Evolutionary conservation across 2,797 vertebrate species (phyloP), one percentile per base, ranked within the genome.

Genomic region (Gorsachius magnificus): DNA sequence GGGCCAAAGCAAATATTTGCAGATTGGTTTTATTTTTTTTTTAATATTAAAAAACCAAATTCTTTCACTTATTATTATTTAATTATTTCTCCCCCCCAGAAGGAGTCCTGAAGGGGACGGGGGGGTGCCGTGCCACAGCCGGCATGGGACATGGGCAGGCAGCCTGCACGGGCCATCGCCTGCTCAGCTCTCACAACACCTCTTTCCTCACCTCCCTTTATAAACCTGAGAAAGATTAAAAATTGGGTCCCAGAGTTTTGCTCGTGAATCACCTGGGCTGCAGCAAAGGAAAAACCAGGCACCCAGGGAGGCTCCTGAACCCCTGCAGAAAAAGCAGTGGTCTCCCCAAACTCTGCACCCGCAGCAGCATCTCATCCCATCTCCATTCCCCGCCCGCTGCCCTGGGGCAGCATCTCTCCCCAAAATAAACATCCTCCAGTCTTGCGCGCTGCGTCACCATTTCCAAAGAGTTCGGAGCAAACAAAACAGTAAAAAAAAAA

Each of bases 231-330:
- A 92, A 88, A 91, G 82, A 95, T 85, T 19, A 88, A 41, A 95
- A 95, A 94, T 69, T 90, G 80, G 68, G 71, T 91, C 86, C 35
- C 0, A 0, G n/a, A 82, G 80, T 96, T 97, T 93, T 92, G 1
- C 74, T 95, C 2, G 11, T 91, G 88, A 96, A 92, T 93, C 88
- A 96, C 86, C 86, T 71, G 69, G 20, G 77, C 76, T 81, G 66
- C 88, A 78, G 72, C 77, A 64, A 86, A 95, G 80, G 54, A 4
- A 90, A 90, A 94, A 25, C 16, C 80, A 51, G 80, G 65, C 1
- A 17, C 0, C 0, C 0, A 5, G 22, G 57, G 75, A 93, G 33
- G 50, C 61, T 87, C 65, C 60, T 1, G 4, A 83, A 14, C 2
- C 58, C 20, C 71, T 36, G 15, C n/a, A 50, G 87, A 54, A 76